Conservation (phyloP, 1,140 invertebrate genomes). For the Drosophila littoralis region DNA sequence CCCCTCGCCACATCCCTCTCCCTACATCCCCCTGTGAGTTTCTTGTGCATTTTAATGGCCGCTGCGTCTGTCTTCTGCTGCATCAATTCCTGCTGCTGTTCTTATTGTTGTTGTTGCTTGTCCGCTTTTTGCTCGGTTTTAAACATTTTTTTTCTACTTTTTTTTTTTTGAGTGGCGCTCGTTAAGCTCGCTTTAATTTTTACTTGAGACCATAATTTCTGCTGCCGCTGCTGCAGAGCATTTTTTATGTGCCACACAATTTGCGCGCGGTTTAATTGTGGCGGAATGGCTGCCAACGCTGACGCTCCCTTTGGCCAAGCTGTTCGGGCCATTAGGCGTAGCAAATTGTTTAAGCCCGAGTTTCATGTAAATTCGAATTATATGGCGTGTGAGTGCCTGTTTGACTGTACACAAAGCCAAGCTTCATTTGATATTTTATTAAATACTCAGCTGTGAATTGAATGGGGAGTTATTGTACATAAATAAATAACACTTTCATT, state of each 20-base stretch:
- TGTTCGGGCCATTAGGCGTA: conserved; percentile 50
- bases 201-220: conserved; percentile 70
- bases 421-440: not conserved
- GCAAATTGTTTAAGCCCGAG: conserved; percentile 47
- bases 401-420: not conserved
- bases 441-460: not conserved
- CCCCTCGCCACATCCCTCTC: conserved; percentile 5
- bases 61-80: conserved; percentile 56
- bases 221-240: conserved; percentile 29
- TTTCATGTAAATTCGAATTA: conserved; percentile 4
- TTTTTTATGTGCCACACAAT: conserved; percentile 60
- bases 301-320: conserved; percentile 26
- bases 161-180: conserved; percentile 54
- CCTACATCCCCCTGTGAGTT: not conserved
- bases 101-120: conserved; percentile 16
- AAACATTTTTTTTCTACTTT: not conserved
- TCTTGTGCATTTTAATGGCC: conserved; percentile 74
- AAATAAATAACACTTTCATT: not conserved
- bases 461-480: not conserved
- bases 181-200: conserved; percentile 81
- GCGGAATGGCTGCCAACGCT: conserved; percentile 23
- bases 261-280: conserved; percentile 78
- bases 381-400: not conserved
- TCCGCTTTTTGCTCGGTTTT: conserved; percentile 2
- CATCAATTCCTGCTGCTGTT: conserved; percentile 62